Conservation (phyloP, 2,888 invertebrate species). For the Stegana nigrithorax region DNA sequence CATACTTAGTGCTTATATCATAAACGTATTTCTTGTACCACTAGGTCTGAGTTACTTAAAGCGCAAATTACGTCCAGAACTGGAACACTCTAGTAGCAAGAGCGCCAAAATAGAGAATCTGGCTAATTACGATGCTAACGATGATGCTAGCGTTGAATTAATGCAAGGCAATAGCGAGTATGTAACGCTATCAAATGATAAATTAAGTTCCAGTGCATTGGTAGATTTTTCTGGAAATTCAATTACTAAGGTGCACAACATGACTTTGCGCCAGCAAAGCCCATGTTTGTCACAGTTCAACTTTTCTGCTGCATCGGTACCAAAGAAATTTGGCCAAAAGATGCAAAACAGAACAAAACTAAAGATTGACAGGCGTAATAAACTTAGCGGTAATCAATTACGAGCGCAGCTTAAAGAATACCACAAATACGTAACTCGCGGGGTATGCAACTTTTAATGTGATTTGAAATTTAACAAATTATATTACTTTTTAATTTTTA, state of each 20-base stretch:
- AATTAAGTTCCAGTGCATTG: too few species aligned
- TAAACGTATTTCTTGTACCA: too few species aligned
- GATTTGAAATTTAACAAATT: not conserved
- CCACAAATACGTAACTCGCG: not conserved
- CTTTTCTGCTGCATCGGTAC: not conserved
- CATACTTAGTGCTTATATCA: too few species aligned
- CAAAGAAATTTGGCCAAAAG: not conserved
- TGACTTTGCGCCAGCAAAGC: not conserved
- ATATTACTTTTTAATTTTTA: not conserved
- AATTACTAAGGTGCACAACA: not conserved
- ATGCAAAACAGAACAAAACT: constrained; percentile 18
- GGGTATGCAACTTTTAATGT: not conserved
- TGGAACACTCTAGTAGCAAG: too few species aligned
- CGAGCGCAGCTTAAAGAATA: constrained; percentile 2
- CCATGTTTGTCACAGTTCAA: not conserved
- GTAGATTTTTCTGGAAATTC: not conserved
- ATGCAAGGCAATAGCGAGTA: too few species aligned
- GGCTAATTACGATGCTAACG: too few species aligned
- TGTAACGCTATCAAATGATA: too few species aligned
- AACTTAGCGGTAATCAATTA: constrained; percentile 16
- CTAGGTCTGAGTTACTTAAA: too few species aligned
- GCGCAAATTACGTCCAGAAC: too few species aligned
- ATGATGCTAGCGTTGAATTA: too few species aligned
- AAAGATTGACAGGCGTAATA: constrained; percentile 33
- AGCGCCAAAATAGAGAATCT: too few species aligned